These are phyloP conservation scores for Ypsolopha sequella DNA, from an alignment of 2,888 invertebrate species.

Conservation along the genomic window DNA sequence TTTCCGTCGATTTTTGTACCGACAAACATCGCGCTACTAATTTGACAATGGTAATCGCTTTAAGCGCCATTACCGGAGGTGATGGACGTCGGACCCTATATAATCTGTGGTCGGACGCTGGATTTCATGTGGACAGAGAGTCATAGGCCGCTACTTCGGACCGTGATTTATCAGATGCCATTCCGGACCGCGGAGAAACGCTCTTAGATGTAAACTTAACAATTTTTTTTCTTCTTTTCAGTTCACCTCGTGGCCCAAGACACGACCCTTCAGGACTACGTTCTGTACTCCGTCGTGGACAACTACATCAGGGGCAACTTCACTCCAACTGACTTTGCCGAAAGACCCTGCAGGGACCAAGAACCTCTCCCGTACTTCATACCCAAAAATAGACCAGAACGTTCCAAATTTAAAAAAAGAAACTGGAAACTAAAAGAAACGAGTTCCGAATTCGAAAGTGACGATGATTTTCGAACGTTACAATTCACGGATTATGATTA, in stretches of 20 bases:
- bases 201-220: no score
- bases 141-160: no score
- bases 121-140: no score
- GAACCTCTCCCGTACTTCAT: conserved; percentile 45
- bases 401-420: conserved; percentile 33
- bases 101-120: no score
- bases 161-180: no score
- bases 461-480: conserved; percentile 1
- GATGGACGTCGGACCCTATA: no score
- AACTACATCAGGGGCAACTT: conserved; percentile 53
- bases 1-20: no score
- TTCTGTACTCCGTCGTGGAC: conserved; percentile 47
- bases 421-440: conserved; percentile 11
- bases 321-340: conserved; percentile 45
- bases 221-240: conserved; percentile 30
- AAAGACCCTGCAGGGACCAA: conserved; percentile 44
- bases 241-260: conserved; percentile 49
- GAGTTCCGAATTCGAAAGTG: conserved; percentile 7
- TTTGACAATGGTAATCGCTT: no score
- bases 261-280: conserved; percentile 42
- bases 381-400: conserved; percentile 35
- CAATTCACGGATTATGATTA: conserved; percentile 2
- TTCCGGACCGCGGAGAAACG: no score
- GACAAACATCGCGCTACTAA: no score
- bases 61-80: no score